These are phyloP conservation scores for Philopedon plagiatum DNA, from an alignment of 2,888 invertebrate genomes.

Conservation along the genomic window DNA sequence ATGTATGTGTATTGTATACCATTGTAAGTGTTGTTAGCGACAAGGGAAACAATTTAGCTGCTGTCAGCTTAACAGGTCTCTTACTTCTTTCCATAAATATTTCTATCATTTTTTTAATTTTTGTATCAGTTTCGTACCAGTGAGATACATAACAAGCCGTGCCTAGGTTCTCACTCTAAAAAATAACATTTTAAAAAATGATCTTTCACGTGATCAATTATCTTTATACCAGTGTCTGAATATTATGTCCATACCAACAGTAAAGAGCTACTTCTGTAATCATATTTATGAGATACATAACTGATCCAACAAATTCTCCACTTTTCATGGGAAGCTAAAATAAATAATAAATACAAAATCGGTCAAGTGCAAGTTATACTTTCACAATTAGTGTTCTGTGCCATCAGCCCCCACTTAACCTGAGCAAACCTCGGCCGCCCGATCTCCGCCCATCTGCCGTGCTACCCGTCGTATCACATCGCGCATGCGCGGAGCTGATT, in stretches of 20 bases:
- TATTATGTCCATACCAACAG: slow-evolving; percentile 31
- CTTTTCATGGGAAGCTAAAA: slow-evolving; percentile 17
- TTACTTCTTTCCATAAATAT: slow-evolving; percentile 58
- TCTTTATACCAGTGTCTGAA: slow-evolving; percentile 16
- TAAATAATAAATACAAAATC: not conserved
- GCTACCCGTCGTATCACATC: too few relatives aligned
- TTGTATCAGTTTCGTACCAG: slow-evolving; percentile 53
- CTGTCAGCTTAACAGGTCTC: slow-evolving; percentile 55
- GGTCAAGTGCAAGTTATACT: too few relatives aligned
- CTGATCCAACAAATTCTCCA: slow-evolving; percentile 17
- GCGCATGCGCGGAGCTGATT: too few relatives aligned
- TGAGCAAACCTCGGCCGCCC: too few relatives aligned
- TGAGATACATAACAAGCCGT: slow-evolving; percentile 57
- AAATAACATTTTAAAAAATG: slow-evolving; percentile 8
- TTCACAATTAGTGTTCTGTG: too few relatives aligned
- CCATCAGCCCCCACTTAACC: too few relatives aligned
- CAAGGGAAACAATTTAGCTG: slow-evolving; percentile 55
- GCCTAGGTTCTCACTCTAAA: slow-evolving; percentile 54
- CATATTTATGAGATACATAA: slow-evolving; percentile 25
- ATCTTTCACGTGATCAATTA: too few relatives aligned
- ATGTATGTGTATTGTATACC: slow-evolving; percentile 34
- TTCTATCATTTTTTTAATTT: slow-evolving; percentile 52
- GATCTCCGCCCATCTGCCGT: too few relatives aligned
- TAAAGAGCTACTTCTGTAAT: slow-evolving; percentile 24
- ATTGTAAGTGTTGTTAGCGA: slow-evolving; percentile 52